These are phyloP conservation scores for Gymnoscelis rufifasciata DNA, from an alignment of 2,888 invertebrate genomes.

Conservation along the genomic window DNA sequence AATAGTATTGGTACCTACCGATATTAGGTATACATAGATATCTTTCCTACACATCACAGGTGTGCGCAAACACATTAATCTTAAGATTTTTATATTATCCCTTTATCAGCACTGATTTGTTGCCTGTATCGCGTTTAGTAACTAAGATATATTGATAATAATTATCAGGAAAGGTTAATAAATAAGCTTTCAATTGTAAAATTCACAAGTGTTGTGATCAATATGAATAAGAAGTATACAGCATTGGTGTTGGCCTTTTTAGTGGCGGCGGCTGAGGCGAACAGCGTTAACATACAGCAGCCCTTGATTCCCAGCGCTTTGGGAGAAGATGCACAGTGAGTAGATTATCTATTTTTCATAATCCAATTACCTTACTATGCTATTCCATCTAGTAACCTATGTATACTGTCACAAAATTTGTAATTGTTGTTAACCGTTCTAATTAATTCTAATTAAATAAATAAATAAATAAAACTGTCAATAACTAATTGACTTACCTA, in stretches of 20 bases:
- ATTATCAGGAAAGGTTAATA: conserved; percentile 39
- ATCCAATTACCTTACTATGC: neutral
- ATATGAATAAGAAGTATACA: conserved; percentile 48
- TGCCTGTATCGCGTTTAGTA: conserved; percentile 20
- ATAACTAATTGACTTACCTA: too few species aligned
- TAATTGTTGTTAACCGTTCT: too few species aligned
- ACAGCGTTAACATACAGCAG: conserved; percentile 33
- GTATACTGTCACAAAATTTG: too few species aligned
- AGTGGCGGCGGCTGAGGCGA: conserved; percentile 52
- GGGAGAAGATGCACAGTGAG: conserved; percentile 9
- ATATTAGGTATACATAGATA: conserved; percentile 1
- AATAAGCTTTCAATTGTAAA: conserved; percentile 28
- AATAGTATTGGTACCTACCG: neutral
- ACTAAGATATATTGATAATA: conserved; percentile 20
- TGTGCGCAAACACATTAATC: conserved; percentile 38
- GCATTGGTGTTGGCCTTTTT: conserved; percentile 44
- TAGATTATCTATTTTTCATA: too few species aligned
- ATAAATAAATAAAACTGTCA: too few species aligned
- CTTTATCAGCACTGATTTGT: conserved; percentile 45
- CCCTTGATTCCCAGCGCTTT: conserved; percentile 28
- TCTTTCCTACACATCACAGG: neutral
- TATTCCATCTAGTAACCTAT: too few species aligned
- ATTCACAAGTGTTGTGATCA: conserved; percentile 28
- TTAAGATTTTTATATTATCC: conserved; percentile 42
- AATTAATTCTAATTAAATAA: too few species aligned